Percentiles rank a stretch among this genome's conserved stretches.
Evolutionary conservation across 2,113 vertebrate genomes (phyloP).

Genomic region (Nyctereutes procyonoides): DNA sequence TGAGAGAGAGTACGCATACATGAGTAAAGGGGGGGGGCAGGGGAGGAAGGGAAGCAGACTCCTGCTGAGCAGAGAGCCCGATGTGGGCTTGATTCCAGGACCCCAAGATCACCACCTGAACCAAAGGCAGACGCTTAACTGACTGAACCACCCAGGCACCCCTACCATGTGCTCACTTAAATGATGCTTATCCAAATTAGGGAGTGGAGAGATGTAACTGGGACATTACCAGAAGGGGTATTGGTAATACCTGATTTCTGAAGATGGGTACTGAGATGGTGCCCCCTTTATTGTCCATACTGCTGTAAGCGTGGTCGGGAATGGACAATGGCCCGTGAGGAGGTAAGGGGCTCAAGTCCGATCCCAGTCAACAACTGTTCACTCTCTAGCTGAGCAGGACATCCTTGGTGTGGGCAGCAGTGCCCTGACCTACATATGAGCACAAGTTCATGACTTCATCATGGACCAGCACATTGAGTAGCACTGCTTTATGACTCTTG

Average conservation of each 20-base stretch:
- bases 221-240: too few species aligned
- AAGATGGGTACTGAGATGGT: neutral
- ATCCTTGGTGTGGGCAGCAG: neutral
- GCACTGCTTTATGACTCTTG: neutral
- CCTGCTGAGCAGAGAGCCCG: neutral
- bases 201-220: neutral
- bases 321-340: neutral
- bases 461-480: neutral
- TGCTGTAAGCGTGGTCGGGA: rapidly evolving
- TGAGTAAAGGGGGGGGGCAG: neutral
- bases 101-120: neutral
- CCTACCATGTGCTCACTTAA: neutral
- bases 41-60: neutral
- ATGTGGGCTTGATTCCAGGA: neutral
- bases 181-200: neutral
- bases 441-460: neutral
- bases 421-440: neutral
- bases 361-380: neutral
- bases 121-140: neutral
- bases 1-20: neutral
- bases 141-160: neutral
- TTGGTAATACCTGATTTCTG: neutral
- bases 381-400: neutral
- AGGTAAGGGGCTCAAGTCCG: neutral
- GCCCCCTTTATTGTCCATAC: neutral